Evolutionary conservation across 2,797 vertebrate genomes (phyloP).

Genomic region (Diplodus sargus): DNA sequence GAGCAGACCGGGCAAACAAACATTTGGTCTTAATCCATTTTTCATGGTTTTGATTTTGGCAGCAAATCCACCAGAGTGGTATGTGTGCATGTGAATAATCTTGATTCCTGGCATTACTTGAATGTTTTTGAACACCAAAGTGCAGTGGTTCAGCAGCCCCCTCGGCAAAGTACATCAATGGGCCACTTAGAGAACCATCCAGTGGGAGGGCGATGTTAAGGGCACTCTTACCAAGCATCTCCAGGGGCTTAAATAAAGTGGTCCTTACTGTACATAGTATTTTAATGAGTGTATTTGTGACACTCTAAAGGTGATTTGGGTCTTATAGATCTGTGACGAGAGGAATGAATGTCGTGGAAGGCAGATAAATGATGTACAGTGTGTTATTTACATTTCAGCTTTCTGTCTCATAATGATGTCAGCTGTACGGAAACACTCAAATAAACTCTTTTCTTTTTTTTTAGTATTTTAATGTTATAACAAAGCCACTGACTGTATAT

Average conservation of each 20-base stretch:
- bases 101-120: constrained; percentile 97
- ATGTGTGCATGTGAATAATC: constrained; percentile 65
- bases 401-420: constrained; percentile 44
- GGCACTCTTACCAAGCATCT: constrained; percentile 57
- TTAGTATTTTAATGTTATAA: constrained; percentile 42
- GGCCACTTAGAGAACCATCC: constrained; percentile 67
- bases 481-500: constrained; percentile 61
- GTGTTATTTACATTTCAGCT: constrained; percentile 52
- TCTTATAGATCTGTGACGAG: constrained; percentile 86
- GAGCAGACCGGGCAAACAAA: constrained; percentile 37
- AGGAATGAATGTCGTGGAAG: constrained; percentile 49
- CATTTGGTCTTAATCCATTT: constrained; percentile 30
- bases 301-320: constrained; percentile 84
- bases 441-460: constrained; percentile 21
- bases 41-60: constrained; percentile 36
- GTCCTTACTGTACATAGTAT: constrained; percentile 84
- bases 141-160: constrained; percentile 67
- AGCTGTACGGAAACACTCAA: constrained; percentile 30
- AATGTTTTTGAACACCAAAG: constrained; percentile 82
- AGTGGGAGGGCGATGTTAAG: constrained; percentile 65
- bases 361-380: constrained; percentile 49
- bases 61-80: constrained; percentile 59
- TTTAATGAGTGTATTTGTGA: constrained; percentile 85
- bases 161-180: constrained; percentile 56
- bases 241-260: constrained; percentile 61